Evolutionary conservation across 2,797 vertebrate species (phyloP).

Genomic region (Margarornis squamiger): DNA sequence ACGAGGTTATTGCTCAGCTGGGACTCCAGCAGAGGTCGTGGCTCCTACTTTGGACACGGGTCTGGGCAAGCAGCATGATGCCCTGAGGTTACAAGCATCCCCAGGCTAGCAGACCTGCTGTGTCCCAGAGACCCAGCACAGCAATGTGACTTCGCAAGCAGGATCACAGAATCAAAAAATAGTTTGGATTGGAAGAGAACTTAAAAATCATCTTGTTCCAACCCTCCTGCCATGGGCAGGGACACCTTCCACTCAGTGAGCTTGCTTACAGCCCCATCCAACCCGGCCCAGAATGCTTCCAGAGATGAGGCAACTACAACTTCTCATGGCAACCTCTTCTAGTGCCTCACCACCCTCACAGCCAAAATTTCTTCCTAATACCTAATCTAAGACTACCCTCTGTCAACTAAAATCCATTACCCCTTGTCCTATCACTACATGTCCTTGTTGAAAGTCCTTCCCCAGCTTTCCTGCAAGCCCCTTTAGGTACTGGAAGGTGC

Average conservation of each 20-base stretch:
- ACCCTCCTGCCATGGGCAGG: background rate
- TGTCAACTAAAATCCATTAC: background rate
- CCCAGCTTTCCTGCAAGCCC: background rate
- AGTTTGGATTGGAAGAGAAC: background rate
- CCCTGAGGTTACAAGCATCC: background rate
- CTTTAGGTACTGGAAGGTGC: background rate
- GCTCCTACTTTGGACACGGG: fast-evolving
- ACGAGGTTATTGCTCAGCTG: background rate
- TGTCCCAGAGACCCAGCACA: fast-evolving
- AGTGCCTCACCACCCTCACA: background rate
- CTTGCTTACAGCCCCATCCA: background rate
- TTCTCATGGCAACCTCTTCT: background rate
- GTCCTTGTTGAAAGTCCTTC: background rate
- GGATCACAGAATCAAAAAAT: background rate
- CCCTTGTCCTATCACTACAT: background rate
- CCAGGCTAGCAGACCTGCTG: fast-evolving
- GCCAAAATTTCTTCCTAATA: background rate
- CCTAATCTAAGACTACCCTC: background rate
- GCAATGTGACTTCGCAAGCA: fast-evolving
- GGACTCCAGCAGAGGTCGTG: background rate
- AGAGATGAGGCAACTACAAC: background rate
- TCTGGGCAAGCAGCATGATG: fast-evolving
- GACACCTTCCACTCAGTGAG: background rate
- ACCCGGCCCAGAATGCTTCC: background rate
- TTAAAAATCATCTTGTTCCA: background rate